phyloP scores from a whole-genome alignment of 1,140 invertebrate species.

The Nasonia vitripennis region DNA sequence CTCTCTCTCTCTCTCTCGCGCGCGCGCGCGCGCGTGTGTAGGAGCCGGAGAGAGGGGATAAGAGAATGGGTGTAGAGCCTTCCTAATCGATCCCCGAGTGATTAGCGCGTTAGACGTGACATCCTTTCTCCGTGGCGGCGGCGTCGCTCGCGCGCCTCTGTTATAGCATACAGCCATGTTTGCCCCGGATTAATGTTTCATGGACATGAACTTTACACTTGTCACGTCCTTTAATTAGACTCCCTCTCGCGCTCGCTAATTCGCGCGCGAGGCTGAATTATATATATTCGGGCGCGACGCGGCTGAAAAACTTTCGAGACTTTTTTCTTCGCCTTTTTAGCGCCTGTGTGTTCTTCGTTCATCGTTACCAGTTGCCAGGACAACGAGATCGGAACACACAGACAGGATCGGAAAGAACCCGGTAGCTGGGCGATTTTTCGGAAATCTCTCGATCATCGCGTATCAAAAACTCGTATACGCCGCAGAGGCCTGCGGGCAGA shows the following conservation, averaged over 20 bases:
- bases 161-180: constrained; percentile 62
- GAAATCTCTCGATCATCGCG: too few relatives aligned
- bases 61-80: constrained; percentile 38
- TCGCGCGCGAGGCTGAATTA: not conserved
- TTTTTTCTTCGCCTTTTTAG: too few relatives aligned
- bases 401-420: not conserved
- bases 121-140: constrained; percentile 49
- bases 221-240: constrained; percentile 70
- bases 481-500: not conserved
- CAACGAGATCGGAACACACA: not conserved
- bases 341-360: too few relatives aligned
- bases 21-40: too few relatives aligned
- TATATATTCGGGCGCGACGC: not conserved
- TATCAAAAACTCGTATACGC: too few relatives aligned
- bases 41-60: not conserved
- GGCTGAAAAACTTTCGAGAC: not conserved
- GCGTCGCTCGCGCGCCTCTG: constrained; percentile 52
- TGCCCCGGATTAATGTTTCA: constrained; percentile 71
- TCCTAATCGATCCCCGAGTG: constrained; percentile 68
- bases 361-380: not conserved
- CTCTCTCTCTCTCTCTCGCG: too few relatives aligned
- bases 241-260: constrained; percentile 6
- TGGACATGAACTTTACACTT: constrained; percentile 63
- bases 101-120: constrained; percentile 70
- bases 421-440: not conserved